A percentile compares a stretch with the other conserved stretches of the same genome.
phyloP scores from a whole-genome alignment of 2,113 vertebrate genomes.

The Sigmodon hispidus region DNA sequence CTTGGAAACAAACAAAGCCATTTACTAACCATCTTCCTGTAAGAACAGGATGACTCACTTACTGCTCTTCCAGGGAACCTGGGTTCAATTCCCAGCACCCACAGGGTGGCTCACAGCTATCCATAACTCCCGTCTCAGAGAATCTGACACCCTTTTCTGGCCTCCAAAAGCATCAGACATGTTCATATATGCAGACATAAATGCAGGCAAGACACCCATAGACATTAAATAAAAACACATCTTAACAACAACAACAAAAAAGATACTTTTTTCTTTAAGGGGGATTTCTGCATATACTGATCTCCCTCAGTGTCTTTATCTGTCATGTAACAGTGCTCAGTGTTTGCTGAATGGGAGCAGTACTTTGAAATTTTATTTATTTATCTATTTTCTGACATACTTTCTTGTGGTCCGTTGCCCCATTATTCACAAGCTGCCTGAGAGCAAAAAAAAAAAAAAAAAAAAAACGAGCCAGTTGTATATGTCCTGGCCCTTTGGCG shows the following conservation, averaged over 20 bases:
- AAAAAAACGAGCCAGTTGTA: neutral
- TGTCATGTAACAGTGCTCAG: neutral
- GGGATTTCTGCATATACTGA: constrained; percentile 18
- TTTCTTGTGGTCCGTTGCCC: neutral
- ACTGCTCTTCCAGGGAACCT: neutral
- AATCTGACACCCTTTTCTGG: neutral
- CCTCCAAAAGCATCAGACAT: neutral
- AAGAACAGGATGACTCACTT: neutral
- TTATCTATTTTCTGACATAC: neutral
- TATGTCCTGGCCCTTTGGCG: neutral
- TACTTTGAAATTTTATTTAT: constrained; percentile 12
- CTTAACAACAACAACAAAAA: neutral
- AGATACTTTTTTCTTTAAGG: neutral
- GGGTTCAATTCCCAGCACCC: neutral
- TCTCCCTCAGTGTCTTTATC: neutral
- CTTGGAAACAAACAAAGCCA: neutral
- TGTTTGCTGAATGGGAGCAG: neutral
- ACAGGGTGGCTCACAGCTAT: neutral
- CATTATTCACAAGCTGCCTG: neutral
- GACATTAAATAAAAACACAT: neutral
- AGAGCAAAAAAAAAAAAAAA: too few species aligned
- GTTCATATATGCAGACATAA: neutral
- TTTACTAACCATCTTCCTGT: neutral
- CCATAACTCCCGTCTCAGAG: neutral
- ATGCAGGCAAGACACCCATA: neutral